Evolutionary conservation across 2,797 vertebrate genomes (phyloP).

Genomic region (Molothrus aeneus): DNA sequence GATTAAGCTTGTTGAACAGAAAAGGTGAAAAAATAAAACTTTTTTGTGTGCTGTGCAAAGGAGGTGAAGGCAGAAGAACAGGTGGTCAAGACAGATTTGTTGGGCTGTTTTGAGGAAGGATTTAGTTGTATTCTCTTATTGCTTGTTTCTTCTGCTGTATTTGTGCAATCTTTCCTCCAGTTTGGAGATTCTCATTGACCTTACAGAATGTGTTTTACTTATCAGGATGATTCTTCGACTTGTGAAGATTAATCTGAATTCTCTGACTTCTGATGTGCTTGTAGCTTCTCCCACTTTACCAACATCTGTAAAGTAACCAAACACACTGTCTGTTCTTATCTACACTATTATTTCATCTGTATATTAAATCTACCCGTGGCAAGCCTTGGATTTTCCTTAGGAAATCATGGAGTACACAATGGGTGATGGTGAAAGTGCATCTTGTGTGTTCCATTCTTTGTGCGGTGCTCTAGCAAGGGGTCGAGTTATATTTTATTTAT

Average conservation of each 20-base stretch:
- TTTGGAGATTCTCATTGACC: background rate
- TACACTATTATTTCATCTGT: background rate
- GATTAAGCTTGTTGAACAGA: background rate
- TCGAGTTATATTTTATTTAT: background rate
- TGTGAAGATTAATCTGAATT: background rate
- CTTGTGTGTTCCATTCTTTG: background rate
- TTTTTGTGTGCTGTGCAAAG: background rate
- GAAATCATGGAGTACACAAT: background rate
- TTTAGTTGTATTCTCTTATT: background rate
- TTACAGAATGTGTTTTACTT: background rate
- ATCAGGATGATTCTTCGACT: background rate
- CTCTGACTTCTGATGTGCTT: background rate
- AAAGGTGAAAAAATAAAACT: background rate
- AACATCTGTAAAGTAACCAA: background rate
- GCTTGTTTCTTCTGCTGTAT: background rate
- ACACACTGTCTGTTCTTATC: background rate
- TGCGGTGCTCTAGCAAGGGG: background rate
- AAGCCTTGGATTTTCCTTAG: background rate
- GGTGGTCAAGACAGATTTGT: background rate
- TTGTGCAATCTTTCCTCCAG: background rate
- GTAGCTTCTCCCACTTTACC: background rate
- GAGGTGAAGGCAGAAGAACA: background rate
- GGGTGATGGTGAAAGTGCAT: background rate
- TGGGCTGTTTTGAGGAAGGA: background rate
- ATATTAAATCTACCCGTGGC: background rate